Evolutionary conservation across 2,888 invertebrate genomes (phyloP), one percentile per base, ranked within the genome.

Genomic region (Pachliopta kotzebuea): DNA sequence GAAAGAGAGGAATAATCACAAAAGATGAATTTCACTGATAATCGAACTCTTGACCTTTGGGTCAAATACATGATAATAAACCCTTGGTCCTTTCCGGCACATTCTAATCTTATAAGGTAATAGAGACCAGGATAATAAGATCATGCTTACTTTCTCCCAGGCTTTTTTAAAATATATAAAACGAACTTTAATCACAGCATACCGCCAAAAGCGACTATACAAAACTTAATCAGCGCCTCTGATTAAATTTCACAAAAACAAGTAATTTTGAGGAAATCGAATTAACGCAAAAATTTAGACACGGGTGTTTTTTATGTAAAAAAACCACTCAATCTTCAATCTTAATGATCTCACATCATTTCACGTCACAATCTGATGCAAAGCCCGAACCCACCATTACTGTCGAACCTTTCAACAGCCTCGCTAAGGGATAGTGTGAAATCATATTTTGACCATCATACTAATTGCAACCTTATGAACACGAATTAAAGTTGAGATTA

Each of bases 321-420:
- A 70, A 68, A 72, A 72, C 70, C 71, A 11, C 60, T 20, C 59
- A 60, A 60, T 53, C 50, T 56, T 26, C 21, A 29, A 56, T 56
- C 26, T 56, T 64, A 64, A 64, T 64, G 60, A 60, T 50, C 55
- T 24, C 52, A 71, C 71, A 67, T 71, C 66, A 67, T 71, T 71
- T 65, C 63, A 67, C 65, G 69, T 67, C 55, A 50, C 56, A 64
- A 60, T 64, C 56, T 60, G 37, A 56, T 49, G 45, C 37, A 20
- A 56, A 52, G 20, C 24, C 49, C 20, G 65, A 77, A 76, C 79
- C 80, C 76, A 74, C 84, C 76, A 83, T 86, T 82, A 85, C 77
- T 79, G 81, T 78, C 83, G 78, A 84, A 80, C 80, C 78, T 78
- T 56, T 64, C 64, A 60, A 56, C 60, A 58, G 20, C 20, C n/a